Evolutionary conservation across 2,888 invertebrate species (phyloP).

Genomic region (Acanthoscelides obtectus): DNA sequence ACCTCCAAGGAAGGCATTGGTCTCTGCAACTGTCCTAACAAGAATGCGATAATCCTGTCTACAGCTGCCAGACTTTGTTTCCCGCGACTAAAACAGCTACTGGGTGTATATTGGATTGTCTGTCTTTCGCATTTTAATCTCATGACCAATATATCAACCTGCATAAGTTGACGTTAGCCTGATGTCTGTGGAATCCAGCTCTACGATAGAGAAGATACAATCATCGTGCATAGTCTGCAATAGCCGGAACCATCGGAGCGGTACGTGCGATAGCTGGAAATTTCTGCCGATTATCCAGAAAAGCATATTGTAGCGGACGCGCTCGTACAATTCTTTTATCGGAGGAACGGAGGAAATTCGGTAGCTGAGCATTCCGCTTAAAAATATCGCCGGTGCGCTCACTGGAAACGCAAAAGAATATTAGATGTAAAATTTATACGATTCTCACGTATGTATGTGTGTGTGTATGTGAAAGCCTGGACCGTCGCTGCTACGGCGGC

Average conservation of each 20-base stretch:
- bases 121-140: too few relatives aligned
- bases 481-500: neutral
- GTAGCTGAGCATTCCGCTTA: neutral
- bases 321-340: neutral
- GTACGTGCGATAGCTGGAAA: neutral
- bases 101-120: too few relatives aligned
- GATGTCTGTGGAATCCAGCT: too few relatives aligned
- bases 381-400: neutral
- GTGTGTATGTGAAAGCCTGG: neutral
- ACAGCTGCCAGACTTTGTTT: too few relatives aligned
- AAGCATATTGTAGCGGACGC: neutral
- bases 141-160: too few relatives aligned
- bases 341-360: neutral
- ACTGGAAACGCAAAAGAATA: neutral
- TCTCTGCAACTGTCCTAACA: too few relatives aligned
- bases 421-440: neutral
- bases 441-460: neutral
- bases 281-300: neutral
- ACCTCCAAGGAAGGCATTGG: too few relatives aligned
- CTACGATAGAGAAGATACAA: too few relatives aligned
- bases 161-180: too few relatives aligned
- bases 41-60: too few relatives aligned
- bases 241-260: neutral
- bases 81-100: too few relatives aligned
- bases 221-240: neutral